These are phyloP conservation scores for Hydrotaea cyrtoneurina DNA, from an alignment of 2,888 invertebrate genomes.

Conservation along the genomic window DNA sequence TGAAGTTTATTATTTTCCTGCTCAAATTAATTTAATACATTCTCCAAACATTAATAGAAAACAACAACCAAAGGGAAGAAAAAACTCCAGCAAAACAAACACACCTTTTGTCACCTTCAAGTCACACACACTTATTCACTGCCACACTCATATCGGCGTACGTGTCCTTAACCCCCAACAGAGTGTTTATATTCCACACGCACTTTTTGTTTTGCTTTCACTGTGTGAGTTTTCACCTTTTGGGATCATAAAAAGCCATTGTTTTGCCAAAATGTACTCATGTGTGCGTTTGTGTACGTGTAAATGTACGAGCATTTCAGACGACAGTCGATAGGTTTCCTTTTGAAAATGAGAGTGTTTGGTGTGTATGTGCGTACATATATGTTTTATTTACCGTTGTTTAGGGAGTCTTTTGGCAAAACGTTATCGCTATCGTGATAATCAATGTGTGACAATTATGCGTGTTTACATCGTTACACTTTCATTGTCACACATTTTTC, in stretches of 20 bases:
- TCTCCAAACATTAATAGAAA: not conserved
- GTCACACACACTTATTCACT: slow-evolving; percentile 17
- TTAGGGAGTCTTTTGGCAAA: slow-evolving; percentile 54
- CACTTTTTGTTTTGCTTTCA: slow-evolving; percentile 37
- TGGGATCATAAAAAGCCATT: slow-evolving; percentile 54
- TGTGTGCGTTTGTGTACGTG: slow-evolving; percentile 20
- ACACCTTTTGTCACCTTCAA: slow-evolving; percentile 61
- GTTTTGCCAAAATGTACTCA: slow-evolving; percentile 12
- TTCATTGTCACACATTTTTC: slow-evolving; percentile 51
- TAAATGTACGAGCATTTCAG: slow-evolving; percentile 29
- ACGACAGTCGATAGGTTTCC: slow-evolving; percentile 47
- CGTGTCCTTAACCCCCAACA: slow-evolving; percentile 42
- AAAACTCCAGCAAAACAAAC: slow-evolving; percentile 46
- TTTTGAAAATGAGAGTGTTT: not conserved
- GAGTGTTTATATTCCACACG: slow-evolving; percentile 49
- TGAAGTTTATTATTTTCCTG: slow-evolving; percentile 37
- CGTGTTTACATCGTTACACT: slow-evolving; percentile 49
- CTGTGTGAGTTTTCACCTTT: slow-evolving; percentile 41
- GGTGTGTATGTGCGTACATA: not conserved
- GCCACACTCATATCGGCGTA: not conserved
- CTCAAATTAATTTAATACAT: slow-evolving; percentile 45
- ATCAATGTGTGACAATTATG: slow-evolving; percentile 62
- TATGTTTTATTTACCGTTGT: slow-evolving; percentile 41
- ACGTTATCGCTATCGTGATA: slow-evolving; percentile 53
- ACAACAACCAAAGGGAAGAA: not conserved